These are phyloP conservation scores for Rhinogobio ventralis DNA, from an alignment of 2,797 vertebrate species.

Conservation along the genomic window DNA sequence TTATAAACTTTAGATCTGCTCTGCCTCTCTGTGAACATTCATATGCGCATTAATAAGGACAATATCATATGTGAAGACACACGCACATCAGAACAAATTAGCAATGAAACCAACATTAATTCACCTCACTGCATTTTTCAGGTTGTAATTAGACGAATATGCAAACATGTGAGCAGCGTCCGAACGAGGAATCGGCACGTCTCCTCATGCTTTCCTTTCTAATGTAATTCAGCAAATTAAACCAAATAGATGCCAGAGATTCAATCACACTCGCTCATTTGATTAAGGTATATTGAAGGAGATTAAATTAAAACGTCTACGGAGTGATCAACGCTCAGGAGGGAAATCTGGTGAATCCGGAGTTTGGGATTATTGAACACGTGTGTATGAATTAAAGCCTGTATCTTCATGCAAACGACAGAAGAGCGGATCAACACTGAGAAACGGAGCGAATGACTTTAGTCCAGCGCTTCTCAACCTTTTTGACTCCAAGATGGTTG, in stretches of 20 bases:
- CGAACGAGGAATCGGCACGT: conserved; percentile 65
- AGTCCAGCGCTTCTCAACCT: conserved; percentile 1
- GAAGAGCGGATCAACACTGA: neutral
- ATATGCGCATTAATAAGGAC: neutral
- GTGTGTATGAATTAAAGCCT: neutral
- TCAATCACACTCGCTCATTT: conserved; percentile 70
- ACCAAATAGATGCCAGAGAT: conserved; percentile 70
- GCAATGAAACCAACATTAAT: neutral
- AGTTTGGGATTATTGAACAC: conserved; percentile 1
- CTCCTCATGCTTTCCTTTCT: conserved; percentile 71
- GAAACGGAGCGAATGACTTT: neutral
- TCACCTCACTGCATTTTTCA: neutral
- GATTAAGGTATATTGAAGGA: conserved; percentile 77
- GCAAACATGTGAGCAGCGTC: neutral
- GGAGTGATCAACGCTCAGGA: conserved; percentile 60
- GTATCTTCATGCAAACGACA: neutral
- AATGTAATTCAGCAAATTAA: conserved; percentile 70
- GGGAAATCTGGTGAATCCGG: conserved; percentile 7
- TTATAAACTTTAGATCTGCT: neutral
- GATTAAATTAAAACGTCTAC: conserved; percentile 72
- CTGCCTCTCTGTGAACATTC: neutral
- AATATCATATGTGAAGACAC: neutral
- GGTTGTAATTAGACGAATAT: neutral
- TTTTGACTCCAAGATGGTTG: neutral
- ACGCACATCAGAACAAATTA: neutral